A percentile compares a stretch with the other conserved stretches of the same genome.
Conservation (phyloP, 2,113 vertebrate species). For the Phrynocephalus versicolor region DNA sequence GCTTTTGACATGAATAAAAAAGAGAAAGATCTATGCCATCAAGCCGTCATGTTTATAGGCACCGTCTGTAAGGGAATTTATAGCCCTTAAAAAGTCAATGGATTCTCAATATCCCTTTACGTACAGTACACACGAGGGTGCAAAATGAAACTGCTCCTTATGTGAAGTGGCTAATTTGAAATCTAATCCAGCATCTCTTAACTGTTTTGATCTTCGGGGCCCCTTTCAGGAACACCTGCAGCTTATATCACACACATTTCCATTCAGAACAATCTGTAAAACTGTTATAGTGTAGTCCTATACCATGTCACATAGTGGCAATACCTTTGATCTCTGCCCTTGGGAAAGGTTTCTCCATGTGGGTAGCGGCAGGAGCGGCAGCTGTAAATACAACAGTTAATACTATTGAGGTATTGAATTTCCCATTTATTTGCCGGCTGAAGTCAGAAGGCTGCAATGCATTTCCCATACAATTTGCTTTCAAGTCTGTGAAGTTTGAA, state of each 20-base stretch:
- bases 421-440: conserved; percentile 65
- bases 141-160: conserved; percentile 24
- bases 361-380: conserved; percentile 59
- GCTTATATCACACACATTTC: conserved; percentile 58
- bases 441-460: conserved; percentile 58
- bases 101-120: background rate
- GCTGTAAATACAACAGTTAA: conserved; percentile 76
- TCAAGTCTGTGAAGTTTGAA: conserved; percentile 64
- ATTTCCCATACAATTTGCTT: conserved; percentile 52
- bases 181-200: conserved; percentile 31
- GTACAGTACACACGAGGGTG: conserved; percentile 24
- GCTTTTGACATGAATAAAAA: too few relatives aligned
- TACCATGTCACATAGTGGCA: conserved; percentile 56
- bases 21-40: too few relatives aligned
- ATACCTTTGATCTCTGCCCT: conserved; percentile 73
- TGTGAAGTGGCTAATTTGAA: conserved; percentile 53
- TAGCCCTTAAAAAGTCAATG: background rate
- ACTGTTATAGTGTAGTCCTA: conserved; percentile 63
- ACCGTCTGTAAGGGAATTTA: background rate
- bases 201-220: conserved; percentile 17
- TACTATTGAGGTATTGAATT: conserved; percentile 67
- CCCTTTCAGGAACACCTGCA: conserved; percentile 71
- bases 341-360: conserved; percentile 69
- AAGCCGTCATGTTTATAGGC: conserved; percentile 1
- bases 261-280: conserved; percentile 72